Evolutionary conservation across 2,113 vertebrate genomes (phyloP).

Genomic region (Eudyptes chrysolophus): DNA sequence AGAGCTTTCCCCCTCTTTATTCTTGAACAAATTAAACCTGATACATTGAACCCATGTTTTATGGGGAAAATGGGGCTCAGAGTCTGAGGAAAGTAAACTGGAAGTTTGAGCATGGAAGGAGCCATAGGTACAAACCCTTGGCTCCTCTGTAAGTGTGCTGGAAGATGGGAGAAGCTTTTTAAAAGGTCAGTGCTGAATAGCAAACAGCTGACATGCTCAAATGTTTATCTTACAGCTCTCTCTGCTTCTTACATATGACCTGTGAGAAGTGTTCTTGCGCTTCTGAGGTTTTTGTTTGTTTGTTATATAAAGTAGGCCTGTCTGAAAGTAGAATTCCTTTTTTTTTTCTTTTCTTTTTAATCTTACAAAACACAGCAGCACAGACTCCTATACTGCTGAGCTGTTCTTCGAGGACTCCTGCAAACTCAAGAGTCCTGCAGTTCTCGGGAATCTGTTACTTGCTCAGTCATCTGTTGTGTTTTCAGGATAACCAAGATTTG

Average conservation of each 20-base stretch:
- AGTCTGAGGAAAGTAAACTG: background rate
- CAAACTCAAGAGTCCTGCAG: background rate
- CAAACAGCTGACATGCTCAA: background rate
- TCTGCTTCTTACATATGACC: conserved; percentile 2
- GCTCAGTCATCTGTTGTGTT: background rate
- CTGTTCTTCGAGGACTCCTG: background rate
- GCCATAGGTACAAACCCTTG: background rate
- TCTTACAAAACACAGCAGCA: background rate
- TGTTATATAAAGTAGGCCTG: background rate
- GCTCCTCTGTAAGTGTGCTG: background rate
- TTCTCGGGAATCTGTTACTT: background rate
- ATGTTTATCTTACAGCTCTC: conserved; percentile 37
- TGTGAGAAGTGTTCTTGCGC: conserved; percentile 8
- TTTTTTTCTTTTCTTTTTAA: background rate
- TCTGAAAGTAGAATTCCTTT: background rate
- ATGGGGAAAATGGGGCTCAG: background rate
- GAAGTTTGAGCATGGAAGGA: background rate
- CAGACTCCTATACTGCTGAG: background rate
- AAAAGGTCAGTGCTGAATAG: conserved; percentile 25
- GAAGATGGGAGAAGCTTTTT: background rate
- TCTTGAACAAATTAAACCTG: background rate
- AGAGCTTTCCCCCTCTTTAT: background rate
- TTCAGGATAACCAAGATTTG: background rate
- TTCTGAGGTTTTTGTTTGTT: conserved; percentile 2
- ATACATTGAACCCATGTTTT: background rate